Evolutionary conservation across 1,140 invertebrate genomes (phyloP), one percentile per base, ranked within the genome.

Genomic region (Agrilus planipennis): DNA sequence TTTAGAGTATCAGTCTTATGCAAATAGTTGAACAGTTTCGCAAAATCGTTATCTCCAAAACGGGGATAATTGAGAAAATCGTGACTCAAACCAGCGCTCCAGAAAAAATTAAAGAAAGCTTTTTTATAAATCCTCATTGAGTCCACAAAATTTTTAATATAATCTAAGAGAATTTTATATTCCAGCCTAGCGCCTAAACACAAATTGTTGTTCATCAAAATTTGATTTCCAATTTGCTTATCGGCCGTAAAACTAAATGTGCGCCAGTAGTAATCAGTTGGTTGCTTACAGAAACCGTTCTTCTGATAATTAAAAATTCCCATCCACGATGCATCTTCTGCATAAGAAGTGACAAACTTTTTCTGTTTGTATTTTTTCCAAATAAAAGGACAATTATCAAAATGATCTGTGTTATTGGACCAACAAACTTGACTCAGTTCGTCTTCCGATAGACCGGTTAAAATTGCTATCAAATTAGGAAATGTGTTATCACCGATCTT

Each of bases 401-500:
- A 83, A 7, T 62, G 57, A 3, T 54, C 53, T 4, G 56, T 49
- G 0, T 50, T 42, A 2, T 50, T 53, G 0, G 68, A 68, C 63
- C 75, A 73, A 47, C 81, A 85, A 0, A 57, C 61, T n/a, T 62
- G 60, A 36, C 67, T 66, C 18, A 87, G 47, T 47, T 80, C 81
- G 1, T 62, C 58, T 14, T 70, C 69, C 22, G 60, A 71, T 12
- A 77, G 51, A 0, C 85, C 85, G 2, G 75, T 76, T 0, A 89
- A 56, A 6, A 84, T 62, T 0, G 84, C 75, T 0, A 85, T 70
- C 19, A 89, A 48, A 58, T 91, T 90, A 0, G 83, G 83, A 55
- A 81, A 89, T 0, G 85, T 88, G 53, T 89, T 88, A 51, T 85
- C 83, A 1, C 71, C 85, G 3, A 87, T 73, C 68, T 88, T 89